Percentiles rank a stretch among this genome's conserved stretches.
Conservation (phyloP, 1,140 invertebrate genomes). For the Yoshiicerus persimilis region DNA sequence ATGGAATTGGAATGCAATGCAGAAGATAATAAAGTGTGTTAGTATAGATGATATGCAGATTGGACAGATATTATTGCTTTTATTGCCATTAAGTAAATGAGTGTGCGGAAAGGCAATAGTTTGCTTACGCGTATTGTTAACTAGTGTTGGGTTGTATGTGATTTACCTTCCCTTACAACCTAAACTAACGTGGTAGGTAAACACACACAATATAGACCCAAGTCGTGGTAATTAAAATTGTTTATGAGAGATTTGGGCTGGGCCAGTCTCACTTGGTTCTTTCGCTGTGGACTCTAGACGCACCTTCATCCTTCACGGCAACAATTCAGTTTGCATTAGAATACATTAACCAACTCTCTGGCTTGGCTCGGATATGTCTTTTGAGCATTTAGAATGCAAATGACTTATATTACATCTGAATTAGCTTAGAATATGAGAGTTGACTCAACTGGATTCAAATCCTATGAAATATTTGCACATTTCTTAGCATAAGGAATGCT, state of each 20-base stretch:
- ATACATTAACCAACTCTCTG: background rate
- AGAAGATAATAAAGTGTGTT: too few species aligned
- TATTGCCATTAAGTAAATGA: background rate
- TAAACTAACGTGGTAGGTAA: background rate
- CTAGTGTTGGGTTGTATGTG: background rate
- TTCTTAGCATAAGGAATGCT: background rate
- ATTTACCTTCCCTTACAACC: background rate
- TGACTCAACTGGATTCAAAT: background rate
- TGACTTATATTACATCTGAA: background rate
- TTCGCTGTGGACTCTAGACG: background rate
- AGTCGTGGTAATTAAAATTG: conserved; percentile 16
- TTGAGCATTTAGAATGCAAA: background rate
- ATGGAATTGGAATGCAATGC: background rate
- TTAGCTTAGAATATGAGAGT: background rate
- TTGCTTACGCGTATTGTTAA: background rate
- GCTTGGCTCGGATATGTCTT: background rate
- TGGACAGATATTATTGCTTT: background rate
- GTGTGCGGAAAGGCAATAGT: background rate
- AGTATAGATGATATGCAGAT: background rate
- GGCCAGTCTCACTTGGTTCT: background rate
- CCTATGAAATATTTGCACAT: background rate
- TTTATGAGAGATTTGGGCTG: background rate
- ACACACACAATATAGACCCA: background rate
- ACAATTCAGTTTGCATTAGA: background rate
- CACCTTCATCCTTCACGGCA: background rate